Conservation (phyloP, 2,797 vertebrate species). For the Sylvilagus floridanus region DNA sequence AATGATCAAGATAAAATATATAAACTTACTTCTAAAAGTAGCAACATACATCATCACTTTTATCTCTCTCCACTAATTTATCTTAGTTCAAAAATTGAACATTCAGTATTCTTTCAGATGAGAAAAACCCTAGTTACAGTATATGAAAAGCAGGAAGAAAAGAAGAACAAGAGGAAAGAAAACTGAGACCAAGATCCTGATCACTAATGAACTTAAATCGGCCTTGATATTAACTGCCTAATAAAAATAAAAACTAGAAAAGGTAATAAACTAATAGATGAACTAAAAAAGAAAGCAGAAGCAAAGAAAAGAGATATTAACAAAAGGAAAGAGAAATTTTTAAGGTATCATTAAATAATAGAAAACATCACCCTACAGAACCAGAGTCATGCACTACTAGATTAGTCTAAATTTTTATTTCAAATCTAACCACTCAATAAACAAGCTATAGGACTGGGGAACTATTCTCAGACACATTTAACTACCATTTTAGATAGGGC, state of each 20-base stretch:
- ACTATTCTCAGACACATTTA: conserved; percentile 56
- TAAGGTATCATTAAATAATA: not conserved
- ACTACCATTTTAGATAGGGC: conserved; percentile 25
- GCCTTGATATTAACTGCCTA: conserved; percentile 14
- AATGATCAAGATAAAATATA: conserved; percentile 57
- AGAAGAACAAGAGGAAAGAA: conserved; percentile 32
- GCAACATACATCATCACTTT: too few species aligned
- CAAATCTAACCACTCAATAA: conserved; percentile 52
- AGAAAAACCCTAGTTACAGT: conserved; percentile 37
- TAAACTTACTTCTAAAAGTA: not conserved
- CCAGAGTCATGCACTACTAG: not conserved
- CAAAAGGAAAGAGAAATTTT: not conserved
- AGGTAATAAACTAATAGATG: conserved; percentile 56
- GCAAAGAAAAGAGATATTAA: not conserved
- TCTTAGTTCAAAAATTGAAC: conserved; percentile 32
- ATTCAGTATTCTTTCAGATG: conserved; percentile 61
- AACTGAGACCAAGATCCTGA: conserved; percentile 51
- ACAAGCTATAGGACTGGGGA: conserved; percentile 33
- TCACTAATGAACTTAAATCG: conserved; percentile 52
- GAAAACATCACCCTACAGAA: not conserved
- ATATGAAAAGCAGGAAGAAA: conserved; percentile 48
- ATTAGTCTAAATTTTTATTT: conserved; percentile 36
- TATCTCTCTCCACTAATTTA: conserved; percentile 31
- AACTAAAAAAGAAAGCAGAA: conserved; percentile 27
- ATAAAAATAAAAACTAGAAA: conserved; percentile 56